Base-by-base conservation (phyloP, 2,888 invertebrate species). In the Bombyx huttoni region DNA sequence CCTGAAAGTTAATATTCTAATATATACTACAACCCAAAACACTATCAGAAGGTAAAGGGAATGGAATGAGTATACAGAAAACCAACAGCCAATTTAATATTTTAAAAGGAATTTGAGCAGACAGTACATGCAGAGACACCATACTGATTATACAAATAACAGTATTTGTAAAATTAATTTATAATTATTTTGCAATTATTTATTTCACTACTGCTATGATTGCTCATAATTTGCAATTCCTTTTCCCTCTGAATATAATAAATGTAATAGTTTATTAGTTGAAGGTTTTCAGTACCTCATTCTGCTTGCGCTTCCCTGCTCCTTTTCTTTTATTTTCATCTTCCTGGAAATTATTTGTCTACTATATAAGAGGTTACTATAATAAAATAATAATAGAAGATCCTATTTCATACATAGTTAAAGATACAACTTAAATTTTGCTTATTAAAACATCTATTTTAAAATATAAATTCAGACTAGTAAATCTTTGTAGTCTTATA, bases 241-340 rank as follows among this genome's bases (percentile, higher is more conserved):
- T 84, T 82, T 82, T 75, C 80, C 84, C 80, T 81, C 78, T 81
- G 80, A 70, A 65, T 57, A 58, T 59, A 63, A 65, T 65, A 59
- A 62, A 58, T 59, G 58, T 53, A 59, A 60, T 58, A 60, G 59
- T 58, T 64, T 64, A 80, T 82, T 81, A 86, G 80, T 77, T 86
- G 81, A 86, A 85, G 86, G 87, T 85, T 84, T 86, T 86, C 85
- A 84, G 85, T 89, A 88, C 89, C 88, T 89, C 89, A 86, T 86
- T 89, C 67, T 81, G 85, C 71, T 79, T 85, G 76, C 88, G 89
- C 69, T 85, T 89, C 71, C 89, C 85, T 50, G 87, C 81, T 64
- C 81, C 79, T 81, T 89, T 90, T 66, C 89, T 89, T 73, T 89
- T 87, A 70, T 85, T 83, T 57, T 90, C 84, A 83, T 84, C 78